Conservation (phyloP, 2,888 invertebrate genomes). For the Pammene fasciana region DNA sequence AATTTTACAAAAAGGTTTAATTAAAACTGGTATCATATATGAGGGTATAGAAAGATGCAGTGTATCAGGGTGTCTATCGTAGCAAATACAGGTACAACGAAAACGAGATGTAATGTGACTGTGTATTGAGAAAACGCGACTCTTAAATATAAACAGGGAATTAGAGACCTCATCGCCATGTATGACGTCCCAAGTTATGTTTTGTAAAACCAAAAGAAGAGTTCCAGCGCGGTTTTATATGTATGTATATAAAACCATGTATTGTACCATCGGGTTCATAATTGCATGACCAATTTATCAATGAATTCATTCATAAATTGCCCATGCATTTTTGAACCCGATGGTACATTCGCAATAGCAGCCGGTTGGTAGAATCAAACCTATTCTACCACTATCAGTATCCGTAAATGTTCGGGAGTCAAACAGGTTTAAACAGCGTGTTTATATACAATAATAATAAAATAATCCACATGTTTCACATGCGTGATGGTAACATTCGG, state of each 20-base stretch:
- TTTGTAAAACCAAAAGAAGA: background rate
- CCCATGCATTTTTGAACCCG: no score
- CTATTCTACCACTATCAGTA: no score
- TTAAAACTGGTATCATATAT: background rate
- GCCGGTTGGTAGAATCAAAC: background rate
- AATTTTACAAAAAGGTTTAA: background rate
- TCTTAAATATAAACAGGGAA: no score
- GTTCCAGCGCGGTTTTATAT: background rate
- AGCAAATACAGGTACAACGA: background rate
- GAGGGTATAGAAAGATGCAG: background rate
- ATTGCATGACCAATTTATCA: no score
- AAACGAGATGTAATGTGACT: background rate
- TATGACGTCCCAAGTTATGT: no score
- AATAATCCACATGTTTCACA: no score
- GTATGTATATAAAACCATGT: background rate
- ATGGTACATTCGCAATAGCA: background rate
- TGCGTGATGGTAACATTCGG: background rate
- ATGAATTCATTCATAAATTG: no score
- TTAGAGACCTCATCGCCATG: no score
- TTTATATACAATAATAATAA: no score
- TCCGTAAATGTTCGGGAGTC: no score
- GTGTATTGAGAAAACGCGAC: background rate
- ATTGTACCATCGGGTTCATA: no score
- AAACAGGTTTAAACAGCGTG: no score
- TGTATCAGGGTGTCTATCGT: background rate